Base-by-base conservation (phyloP, 2,113 vertebrate species). In the Rhea americana region DNA sequence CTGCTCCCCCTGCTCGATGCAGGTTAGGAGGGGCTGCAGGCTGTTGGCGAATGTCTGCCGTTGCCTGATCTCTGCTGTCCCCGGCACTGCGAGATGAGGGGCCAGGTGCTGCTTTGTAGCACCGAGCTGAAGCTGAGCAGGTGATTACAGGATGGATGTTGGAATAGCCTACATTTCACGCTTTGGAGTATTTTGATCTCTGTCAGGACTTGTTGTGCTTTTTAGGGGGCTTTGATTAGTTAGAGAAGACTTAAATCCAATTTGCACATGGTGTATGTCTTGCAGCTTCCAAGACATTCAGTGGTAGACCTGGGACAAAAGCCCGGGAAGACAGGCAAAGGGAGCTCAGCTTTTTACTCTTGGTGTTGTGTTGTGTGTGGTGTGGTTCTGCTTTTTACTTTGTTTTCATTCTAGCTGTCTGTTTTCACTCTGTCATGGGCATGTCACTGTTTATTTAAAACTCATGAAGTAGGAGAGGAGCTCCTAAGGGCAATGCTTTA, bases 351-450 rank as follows among this genome's bases (percentile, higher is more conserved):
- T 85, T 77, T 43, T 93, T 68, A 16, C 7, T 37, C 15, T 4
- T n/a, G 21, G 24, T 77, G 16, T 41, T 82, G 51, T 28, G 32
- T 39, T 85, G 24, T 67, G 16, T 45, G 48, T 45, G 18, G 19
- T 41, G 24, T 58, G 22, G 19, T 79, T 92, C 45, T 93, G 48
- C 2, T 6, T 51, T 79, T 88, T 85, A 35, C 68, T 83, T 82
- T 86, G 51, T 41, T 96, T 88, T 74, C 25, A 1, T 65, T 85
- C 59, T 87, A 85, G 5, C 77, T 83, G 85, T 73, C 35, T 26
- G 17, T 70, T 93, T 91, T 82, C 15, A 35, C 8, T 68, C 45
- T 81, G 17, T 62, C 70, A 70, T 2, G 25, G 5, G 32, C 50
- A 74, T 45, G 22, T 2, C 1, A 65, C 47, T 22, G 41, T 47